Evolutionary conservation across 2,888 invertebrate genomes (phyloP).

Genomic region (Argynnis bischoffii): DNA sequence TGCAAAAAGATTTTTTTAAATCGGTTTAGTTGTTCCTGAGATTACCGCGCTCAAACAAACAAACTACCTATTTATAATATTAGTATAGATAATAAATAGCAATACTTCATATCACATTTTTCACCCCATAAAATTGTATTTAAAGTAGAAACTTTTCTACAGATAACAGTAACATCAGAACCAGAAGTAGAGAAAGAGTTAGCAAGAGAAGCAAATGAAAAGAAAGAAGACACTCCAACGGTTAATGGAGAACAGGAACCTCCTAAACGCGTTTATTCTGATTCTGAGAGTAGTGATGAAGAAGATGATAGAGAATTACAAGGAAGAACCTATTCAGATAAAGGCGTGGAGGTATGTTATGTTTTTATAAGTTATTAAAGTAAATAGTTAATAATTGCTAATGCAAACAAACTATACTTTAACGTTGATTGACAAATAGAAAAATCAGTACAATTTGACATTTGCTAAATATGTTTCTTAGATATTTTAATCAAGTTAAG

Average conservation of each 20-base stretch:
- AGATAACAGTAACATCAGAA: constrained; percentile 76
- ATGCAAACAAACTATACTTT: neutral
- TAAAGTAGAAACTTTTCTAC: constrained; percentile 20
- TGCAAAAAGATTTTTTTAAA: too few species aligned
- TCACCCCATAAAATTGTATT: neutral
- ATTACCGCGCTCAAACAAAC: too few species aligned
- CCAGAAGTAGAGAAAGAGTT: constrained; percentile 53
- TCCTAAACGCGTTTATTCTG: constrained; percentile 77
- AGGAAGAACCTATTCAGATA: constrained; percentile 89
- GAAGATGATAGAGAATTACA: constrained; percentile 90
- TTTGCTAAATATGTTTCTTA: too few species aligned
- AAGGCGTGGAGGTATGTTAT: constrained; percentile 86
- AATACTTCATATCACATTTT: too few species aligned
- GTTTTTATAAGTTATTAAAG: neutral
- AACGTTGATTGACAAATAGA: neutral
- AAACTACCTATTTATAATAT: too few species aligned
- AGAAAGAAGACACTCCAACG: constrained; percentile 46
- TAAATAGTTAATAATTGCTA: too few species aligned
- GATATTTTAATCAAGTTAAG: too few species aligned
- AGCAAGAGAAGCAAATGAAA: constrained; percentile 50
- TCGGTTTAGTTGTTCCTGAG: too few species aligned
- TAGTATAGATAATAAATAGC: too few species aligned
- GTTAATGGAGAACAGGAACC: constrained; percentile 44
- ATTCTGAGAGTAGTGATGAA: constrained; percentile 85
- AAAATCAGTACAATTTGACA: too few species aligned